These are phyloP conservation scores for Cervus canadensis DNA, from an alignment of 2,113 vertebrate genomes.

Conservation along the genomic window DNA sequence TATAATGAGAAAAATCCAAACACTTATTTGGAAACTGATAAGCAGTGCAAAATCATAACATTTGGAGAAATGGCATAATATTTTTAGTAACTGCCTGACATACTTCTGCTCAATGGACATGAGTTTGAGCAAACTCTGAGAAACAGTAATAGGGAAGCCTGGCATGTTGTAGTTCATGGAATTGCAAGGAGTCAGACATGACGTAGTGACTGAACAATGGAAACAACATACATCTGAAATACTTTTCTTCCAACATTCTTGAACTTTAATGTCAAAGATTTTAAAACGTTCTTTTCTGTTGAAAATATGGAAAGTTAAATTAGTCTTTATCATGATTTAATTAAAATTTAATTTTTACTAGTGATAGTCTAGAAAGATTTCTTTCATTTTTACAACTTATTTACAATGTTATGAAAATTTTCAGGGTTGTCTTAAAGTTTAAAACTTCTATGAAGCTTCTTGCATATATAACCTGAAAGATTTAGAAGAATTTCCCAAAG, in stretches of 20 bases:
- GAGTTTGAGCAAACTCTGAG: background rate
- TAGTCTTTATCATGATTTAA: background rate
- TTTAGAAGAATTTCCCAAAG: background rate
- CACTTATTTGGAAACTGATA: background rate
- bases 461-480: background rate
- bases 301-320: background rate
- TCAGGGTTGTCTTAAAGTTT: background rate
- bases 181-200: background rate
- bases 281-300: background rate
- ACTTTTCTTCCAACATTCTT: background rate
- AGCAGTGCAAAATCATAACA: background rate
- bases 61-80: background rate
- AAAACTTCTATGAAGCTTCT: background rate
- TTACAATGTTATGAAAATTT: background rate
- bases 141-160: background rate
- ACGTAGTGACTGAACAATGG: background rate
- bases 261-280: background rate
- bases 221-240: background rate
- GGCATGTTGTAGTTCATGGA: fast-evolving
- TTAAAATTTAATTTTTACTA: background rate
- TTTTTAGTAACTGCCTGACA: background rate
- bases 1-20: background rate
- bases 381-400: background rate
- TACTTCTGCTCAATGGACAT: background rate
- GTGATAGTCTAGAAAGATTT: background rate